These are phyloP conservation scores for Sisor rabdophorus DNA, from an alignment of 2,113 vertebrate genomes.

Conservation along the genomic window DNA sequence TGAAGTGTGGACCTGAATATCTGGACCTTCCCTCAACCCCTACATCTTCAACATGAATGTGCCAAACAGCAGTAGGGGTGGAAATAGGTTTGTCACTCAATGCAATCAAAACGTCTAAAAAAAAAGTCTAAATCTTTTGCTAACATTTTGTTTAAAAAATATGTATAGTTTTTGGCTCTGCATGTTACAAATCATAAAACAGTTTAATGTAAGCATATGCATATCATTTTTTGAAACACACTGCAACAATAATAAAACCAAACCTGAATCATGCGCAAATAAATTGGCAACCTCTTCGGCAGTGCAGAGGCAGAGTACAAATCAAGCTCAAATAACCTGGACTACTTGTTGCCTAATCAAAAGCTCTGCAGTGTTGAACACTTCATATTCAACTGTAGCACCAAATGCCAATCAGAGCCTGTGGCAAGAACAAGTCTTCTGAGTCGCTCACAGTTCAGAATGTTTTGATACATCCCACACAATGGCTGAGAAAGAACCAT, in stretches of 20 bases:
- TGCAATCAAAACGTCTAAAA: neutral
- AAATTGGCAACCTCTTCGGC: neutral
- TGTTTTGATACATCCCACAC: constrained; percentile 49
- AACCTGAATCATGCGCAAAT: neutral
- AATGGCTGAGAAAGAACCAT: constrained; percentile 54
- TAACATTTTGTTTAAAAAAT: neutral
- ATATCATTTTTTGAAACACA: no score
- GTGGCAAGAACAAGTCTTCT: constrained; percentile 44
- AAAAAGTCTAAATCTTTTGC: neutral
- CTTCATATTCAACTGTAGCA: constrained; percentile 46
- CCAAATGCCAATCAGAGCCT: constrained; percentile 50
- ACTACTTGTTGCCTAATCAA: constrained; percentile 9
- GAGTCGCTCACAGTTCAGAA: constrained; percentile 57
- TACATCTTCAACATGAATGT: no score
- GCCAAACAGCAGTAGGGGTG: no score
- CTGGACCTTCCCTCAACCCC: no score
- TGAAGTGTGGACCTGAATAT: no score
- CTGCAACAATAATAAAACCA: neutral
- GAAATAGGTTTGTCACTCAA: no score
- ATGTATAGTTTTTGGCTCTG: neutral
- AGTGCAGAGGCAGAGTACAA: neutral
- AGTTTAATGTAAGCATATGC: no score
- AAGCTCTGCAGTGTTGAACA: constrained; percentile 44
- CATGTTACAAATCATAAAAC: neutral
- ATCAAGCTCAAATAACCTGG: constrained; percentile 5